phyloP scores from a whole-genome alignment of 2,888 invertebrate species.

The Dexiosoma caninum region DNA sequence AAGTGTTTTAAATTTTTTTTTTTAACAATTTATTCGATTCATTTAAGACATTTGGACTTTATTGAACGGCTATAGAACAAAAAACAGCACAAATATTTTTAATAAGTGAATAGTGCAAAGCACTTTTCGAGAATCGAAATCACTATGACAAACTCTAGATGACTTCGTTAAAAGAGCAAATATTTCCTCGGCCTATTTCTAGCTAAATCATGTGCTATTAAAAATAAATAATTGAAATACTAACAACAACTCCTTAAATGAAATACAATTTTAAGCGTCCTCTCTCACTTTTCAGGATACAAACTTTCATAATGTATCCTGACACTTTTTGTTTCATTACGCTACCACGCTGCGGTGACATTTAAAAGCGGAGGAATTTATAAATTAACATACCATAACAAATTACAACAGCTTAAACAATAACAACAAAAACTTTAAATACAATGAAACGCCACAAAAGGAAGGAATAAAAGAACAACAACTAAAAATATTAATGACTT shows the following conservation, averaged over 20 bases:
- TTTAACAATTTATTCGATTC: too few relatives aligned
- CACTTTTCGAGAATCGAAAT: too few relatives aligned
- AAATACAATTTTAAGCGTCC: background rate
- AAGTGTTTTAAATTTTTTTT: too few relatives aligned
- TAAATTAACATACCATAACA: conserved; percentile 52
- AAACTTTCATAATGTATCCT: conserved; percentile 35
- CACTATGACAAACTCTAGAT: too few relatives aligned
- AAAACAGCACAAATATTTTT: too few relatives aligned
- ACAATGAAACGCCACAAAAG: conserved; percentile 7
- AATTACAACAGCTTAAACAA: conserved; percentile 48
- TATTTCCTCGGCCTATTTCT: too few relatives aligned
- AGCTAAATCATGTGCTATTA: too few relatives aligned
- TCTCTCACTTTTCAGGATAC: background rate
- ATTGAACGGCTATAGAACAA: too few relatives aligned
- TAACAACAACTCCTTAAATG: background rate
- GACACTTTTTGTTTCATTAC: conserved; percentile 29
- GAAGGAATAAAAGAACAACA: background rate
- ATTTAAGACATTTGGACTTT: too few relatives aligned
- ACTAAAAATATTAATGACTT: conserved; percentile 47
- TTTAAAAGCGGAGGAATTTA: conserved; percentile 35
- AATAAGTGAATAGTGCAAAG: too few relatives aligned
- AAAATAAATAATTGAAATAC: too few relatives aligned
- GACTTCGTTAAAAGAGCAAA: too few relatives aligned
- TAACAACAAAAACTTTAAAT: conserved; percentile 36
- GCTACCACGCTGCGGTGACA: conserved; percentile 40